Evolutionary conservation across 2,797 vertebrate species (phyloP), one percentile per base, ranked within the genome.

Genomic region (Fistularia tabacaria): DNA sequence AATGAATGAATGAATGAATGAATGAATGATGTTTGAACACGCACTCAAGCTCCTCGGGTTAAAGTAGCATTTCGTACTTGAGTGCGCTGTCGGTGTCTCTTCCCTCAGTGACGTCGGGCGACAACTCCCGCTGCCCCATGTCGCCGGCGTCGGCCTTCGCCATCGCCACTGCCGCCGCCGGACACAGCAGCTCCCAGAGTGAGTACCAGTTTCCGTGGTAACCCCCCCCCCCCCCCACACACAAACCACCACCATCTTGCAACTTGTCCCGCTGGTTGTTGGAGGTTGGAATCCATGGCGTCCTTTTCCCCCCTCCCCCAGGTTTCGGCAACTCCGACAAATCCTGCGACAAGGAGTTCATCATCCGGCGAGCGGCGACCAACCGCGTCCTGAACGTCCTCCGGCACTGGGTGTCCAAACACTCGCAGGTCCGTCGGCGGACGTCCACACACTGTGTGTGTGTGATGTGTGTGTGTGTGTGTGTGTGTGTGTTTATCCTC

Each of bases 331-430:
- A 82, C 66, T 87, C 86, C 0, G 96, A 98, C 71, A 93, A 93
- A 77, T 82, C 71, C 6, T 96, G 93, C 0, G 96, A 99, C 87
- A 99, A 98, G 85, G 95, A 99, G 55, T 97, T 98, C 76, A 94
- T 97, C 81, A 98, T 98, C 73, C 93, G 96, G 36, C 85, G 96
- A 76, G 94, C 97, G 0, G 97, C 95, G 6, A 98, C 96, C 14
- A 98, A 98, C 80, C 83, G 97, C 12, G 96, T 98, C 1, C 91
- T 99, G 43, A 99, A 98, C 7, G 97, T 99, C 57, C 91, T 98
- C 70, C 92, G 97, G 7, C 97, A 99, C 88, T 99, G 97, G 97
- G 94, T 98, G 45, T 98, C 94, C 66, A 98, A 99, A 48, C 97
- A 99, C 46, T 93, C 94, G 0, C 97, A 99, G 95, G 97, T 98